These are phyloP conservation scores for Distichodus sexfasciatus DNA, from an alignment of 2,797 vertebrate genomes.

Conservation along the genomic window DNA sequence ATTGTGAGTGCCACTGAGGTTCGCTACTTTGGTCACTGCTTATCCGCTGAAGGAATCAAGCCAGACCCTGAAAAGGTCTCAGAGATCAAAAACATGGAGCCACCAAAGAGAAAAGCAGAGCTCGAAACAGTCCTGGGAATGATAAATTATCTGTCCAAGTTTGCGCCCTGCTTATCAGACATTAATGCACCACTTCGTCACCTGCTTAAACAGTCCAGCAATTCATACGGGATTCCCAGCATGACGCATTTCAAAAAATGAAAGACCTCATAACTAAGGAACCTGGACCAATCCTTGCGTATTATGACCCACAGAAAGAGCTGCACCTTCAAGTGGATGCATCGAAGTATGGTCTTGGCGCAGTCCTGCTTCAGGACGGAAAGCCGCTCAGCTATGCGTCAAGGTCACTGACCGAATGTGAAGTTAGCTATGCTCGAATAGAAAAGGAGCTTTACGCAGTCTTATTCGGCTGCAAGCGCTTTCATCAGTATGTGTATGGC, in stretches of 20 bases:
- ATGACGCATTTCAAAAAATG: neutral
- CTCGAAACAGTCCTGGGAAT: conserved; percentile 33
- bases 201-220: neutral
- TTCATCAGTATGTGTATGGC: neutral
- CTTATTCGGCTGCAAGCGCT: neutral
- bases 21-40: neutral
- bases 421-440: too few relatives aligned
- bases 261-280: too few relatives aligned
- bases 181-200: neutral
- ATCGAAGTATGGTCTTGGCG: too few relatives aligned
- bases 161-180: neutral
- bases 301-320: too few relatives aligned
- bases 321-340: too few relatives aligned
- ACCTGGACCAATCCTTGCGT: too few relatives aligned
- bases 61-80: neutral
- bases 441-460: neutral
- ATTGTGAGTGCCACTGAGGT: neutral
- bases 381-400: too few relatives aligned
- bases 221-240: neutral
- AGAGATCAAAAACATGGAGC: conserved; percentile 24
- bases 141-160: conserved; percentile 21
- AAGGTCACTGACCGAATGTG: too few relatives aligned
- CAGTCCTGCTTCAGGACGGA: too few relatives aligned
- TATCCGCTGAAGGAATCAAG: neutral
- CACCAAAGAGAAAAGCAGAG: neutral